Evolutionary conservation across 2,888 invertebrate genomes (phyloP).

Genomic region (Zaprionus lineosus): DNA sequence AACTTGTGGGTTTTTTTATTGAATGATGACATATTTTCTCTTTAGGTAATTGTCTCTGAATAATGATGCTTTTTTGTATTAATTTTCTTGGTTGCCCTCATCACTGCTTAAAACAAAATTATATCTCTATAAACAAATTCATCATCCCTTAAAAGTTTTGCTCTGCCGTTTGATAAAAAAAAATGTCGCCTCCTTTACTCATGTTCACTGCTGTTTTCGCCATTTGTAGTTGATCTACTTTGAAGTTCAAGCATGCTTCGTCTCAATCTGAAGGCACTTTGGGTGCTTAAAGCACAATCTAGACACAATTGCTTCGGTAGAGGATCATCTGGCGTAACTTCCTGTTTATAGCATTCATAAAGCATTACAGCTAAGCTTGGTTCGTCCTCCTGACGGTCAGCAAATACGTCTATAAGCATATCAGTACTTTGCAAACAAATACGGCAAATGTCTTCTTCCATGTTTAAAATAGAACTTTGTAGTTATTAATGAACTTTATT

Average conservation of each 20-base stretch:
- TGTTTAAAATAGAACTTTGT: background rate
- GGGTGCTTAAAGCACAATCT: slow-evolving; percentile 3
- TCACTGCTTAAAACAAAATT: background rate
- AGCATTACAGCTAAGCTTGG: slow-evolving; percentile 16
- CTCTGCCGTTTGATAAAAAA: no score
- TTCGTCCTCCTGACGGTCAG: slow-evolving; percentile 9
- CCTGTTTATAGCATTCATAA: background rate
- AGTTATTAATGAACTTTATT: no score
- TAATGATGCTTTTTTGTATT: no score
- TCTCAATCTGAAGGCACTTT: background rate
- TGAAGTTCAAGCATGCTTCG: background rate
- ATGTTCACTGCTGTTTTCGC: no score
- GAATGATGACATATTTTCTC: no score
- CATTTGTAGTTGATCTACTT: no score
- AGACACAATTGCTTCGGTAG: slow-evolving; percentile 16
- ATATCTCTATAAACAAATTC: no score
- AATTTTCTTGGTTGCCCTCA: background rate
- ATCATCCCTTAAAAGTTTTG: no score
- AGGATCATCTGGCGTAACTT: background rate
- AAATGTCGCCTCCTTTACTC: no score
- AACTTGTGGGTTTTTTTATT: no score
- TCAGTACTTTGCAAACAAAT: background rate
- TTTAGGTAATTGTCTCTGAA: no score
- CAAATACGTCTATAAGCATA: slow-evolving; percentile 15
- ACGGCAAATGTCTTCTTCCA: slow-evolving; percentile 8